phyloP scores from a whole-genome alignment of 2,888 invertebrate species.

The Mellilla xanthometata region DNA sequence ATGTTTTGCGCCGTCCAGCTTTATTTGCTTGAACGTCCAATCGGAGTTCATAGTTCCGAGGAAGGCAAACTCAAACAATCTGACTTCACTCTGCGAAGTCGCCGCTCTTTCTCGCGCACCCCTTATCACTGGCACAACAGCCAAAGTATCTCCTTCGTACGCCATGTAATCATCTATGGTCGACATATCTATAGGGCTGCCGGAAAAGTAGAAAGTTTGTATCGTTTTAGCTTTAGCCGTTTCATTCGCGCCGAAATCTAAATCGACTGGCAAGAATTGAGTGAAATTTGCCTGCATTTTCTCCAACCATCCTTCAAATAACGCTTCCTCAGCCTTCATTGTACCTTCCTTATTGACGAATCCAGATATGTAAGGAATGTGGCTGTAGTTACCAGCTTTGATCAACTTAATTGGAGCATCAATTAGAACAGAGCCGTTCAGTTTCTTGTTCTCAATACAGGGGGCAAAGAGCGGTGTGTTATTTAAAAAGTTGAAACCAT shows the following conservation, averaged over 20 bases:
- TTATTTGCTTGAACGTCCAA: slow-evolving; percentile 56
- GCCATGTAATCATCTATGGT: slow-evolving; percentile 63
- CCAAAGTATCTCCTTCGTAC: slow-evolving; percentile 63
- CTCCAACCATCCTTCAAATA: slow-evolving; percentile 46
- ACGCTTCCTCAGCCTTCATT: slow-evolving; percentile 53
- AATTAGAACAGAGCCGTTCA: slow-evolving; percentile 49
- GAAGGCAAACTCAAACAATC: slow-evolving; percentile 60
- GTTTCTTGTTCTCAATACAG: slow-evolving; percentile 56
- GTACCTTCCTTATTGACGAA: slow-evolving; percentile 67
- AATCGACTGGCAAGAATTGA: slow-evolving; percentile 60
- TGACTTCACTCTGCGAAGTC: slow-evolving; percentile 49
- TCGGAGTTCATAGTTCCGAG: slow-evolving; percentile 55
- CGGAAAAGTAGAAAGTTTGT: slow-evolving; percentile 56
- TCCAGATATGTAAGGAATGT: slow-evolving; percentile 62
- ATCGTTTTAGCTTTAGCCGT: slow-evolving; percentile 43
- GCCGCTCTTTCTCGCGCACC: slow-evolving; percentile 54
- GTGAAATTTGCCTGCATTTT: slow-evolving; percentile 62
- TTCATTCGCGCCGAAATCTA: slow-evolving; percentile 44
- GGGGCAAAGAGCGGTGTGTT: slow-evolving; percentile 68
- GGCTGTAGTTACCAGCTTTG: slow-evolving; percentile 52
- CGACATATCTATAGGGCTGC: slow-evolving; percentile 45
- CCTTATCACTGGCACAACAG: slow-evolving; percentile 56
- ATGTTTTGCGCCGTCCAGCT: slow-evolving; percentile 58
- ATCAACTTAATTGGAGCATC: slow-evolving; percentile 60
- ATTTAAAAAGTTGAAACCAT: slow-evolving; percentile 52